Conservation (phyloP, 92 coral and sea anemone genomes). For the Zoanthus sansibaricus region DNA sequence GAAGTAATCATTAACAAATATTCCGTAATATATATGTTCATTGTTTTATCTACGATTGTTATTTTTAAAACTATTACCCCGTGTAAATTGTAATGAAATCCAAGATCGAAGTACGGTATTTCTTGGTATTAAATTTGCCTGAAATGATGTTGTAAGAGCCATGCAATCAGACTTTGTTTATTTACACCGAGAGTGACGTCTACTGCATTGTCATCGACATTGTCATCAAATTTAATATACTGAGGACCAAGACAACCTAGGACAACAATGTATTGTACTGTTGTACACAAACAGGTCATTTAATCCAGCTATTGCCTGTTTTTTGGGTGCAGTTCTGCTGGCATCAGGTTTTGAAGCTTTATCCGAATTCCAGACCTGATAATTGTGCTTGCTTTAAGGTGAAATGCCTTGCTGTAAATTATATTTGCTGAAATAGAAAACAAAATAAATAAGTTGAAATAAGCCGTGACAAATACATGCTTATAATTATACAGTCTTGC, state of each 20-base stretch:
- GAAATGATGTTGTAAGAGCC: too few relatives aligned
- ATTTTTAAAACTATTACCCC: too few relatives aligned
- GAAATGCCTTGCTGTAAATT: neutral
- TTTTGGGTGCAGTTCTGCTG: neutral
- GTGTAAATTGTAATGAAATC: too few relatives aligned
- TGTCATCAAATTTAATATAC: neutral
- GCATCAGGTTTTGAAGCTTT: conserved; percentile 16
- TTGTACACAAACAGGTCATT: neutral
- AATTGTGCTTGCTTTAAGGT: neutral
- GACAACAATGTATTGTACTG: neutral
- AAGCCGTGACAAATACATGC: neutral
- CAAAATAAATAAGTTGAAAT: neutral
- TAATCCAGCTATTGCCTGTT: neutral
- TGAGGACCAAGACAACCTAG: conserved; percentile 1
- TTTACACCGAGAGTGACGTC: too few relatives aligned
- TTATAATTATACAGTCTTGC: neutral
- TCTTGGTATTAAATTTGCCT: too few relatives aligned
- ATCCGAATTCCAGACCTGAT: conserved; percentile 6
- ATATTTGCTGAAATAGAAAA: conserved; percentile 2
- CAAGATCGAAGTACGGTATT: too few relatives aligned
- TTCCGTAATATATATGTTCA: too few relatives aligned
- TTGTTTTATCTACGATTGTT: too few relatives aligned
- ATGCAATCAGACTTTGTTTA: too few relatives aligned
- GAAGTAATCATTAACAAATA: too few relatives aligned
- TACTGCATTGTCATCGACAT: neutral